Evolutionary conservation across 1,140 invertebrate genomes (phyloP), one percentile per base, ranked within the genome.

Genomic region (Parapsyche elsis): DNA sequence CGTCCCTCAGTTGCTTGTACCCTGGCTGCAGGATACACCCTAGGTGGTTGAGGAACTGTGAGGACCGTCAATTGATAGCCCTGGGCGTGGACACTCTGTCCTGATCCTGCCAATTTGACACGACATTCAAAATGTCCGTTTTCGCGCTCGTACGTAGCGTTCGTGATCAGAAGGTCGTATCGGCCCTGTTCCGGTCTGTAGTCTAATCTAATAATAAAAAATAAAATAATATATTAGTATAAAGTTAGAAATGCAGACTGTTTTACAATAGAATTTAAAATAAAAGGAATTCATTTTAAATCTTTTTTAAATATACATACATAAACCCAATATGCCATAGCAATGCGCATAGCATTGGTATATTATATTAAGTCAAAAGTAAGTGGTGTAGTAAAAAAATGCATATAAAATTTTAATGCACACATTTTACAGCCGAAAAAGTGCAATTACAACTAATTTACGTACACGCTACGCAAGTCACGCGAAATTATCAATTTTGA

Each of bases 61-160:
- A 98, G 90, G 12, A 98, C 96, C 5, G 95, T 97, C 70, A 98
- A 89, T 61, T 92, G 92, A 84, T 96, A 93, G 45, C 92, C 92
- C 87, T 96, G 95, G 76, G 93, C 92, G 88, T 96, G 95, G 21
- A 97, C 89, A 85, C 95, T 94, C 9, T 91, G 90, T 0, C 96
- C 96, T 9, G 93, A 95, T 10, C 95, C 95, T 26, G 92, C 92
- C 24, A 94, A 94, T 86, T 97, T 97, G 59, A 97, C 91, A 21
- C 94, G 92, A 85, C 96, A 98, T 88, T 97, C 95, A 88, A 97
- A 98, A 81, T 93, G 92, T 5, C 96, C 96, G 85, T 98, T 97
- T 88, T 98, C 96, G 0, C 95, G 90, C 84, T 94, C 94, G 88
- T 97, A 98, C 21, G 94, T 94, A 0, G 95, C 94, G 85, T 96